Percentiles rank a stretch among this genome's conserved stretches.
Conservation (phyloP, 2,888 invertebrate genomes). For the Megastigmus dorsalis region DNA sequence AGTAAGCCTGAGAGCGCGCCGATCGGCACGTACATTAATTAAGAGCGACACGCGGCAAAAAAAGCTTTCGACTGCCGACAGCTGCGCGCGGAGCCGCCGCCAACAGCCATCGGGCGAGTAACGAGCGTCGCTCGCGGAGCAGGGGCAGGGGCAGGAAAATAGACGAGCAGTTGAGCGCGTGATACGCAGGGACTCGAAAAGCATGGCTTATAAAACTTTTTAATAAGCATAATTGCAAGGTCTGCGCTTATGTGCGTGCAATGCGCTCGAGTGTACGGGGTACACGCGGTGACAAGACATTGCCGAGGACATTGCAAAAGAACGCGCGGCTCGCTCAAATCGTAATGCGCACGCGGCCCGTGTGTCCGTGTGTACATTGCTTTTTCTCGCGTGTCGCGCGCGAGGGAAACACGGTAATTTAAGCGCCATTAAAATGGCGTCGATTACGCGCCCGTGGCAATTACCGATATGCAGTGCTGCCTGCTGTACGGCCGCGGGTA, state of each 20-base stretch:
- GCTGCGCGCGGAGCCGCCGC: no score
- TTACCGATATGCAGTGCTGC: conserved; percentile 55
- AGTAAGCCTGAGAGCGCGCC: conserved; percentile 19
- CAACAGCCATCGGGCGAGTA: no score
- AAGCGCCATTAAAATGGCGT: conserved; percentile 55
- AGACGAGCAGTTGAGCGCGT: conserved; percentile 35
- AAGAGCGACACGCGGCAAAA: conserved; percentile 14
- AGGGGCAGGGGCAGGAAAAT: not conserved
- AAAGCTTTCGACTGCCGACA: not conserved
- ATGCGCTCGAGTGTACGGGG: not conserved
- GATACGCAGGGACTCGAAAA: not conserved
- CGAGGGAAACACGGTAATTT: conserved; percentile 40
- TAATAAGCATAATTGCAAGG: conserved; percentile 49
- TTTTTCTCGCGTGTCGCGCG: conserved; percentile 36
- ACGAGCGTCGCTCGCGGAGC: no score
- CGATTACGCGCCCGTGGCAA: conserved; percentile 54
- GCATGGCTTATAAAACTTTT: conserved; percentile 38
- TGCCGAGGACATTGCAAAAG: conserved; percentile 60
- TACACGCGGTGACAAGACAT: conserved; percentile 50
- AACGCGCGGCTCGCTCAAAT: conserved; percentile 49
- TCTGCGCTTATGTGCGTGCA: conserved; percentile 46
- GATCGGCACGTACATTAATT: conserved; percentile 46
- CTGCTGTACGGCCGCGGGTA: no score
- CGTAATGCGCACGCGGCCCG: conserved; percentile 27
- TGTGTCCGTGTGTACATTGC: no score